Evolutionary conservation across 2,797 vertebrate genomes (phyloP).

Genomic region (Thamnophis elegans): DNA sequence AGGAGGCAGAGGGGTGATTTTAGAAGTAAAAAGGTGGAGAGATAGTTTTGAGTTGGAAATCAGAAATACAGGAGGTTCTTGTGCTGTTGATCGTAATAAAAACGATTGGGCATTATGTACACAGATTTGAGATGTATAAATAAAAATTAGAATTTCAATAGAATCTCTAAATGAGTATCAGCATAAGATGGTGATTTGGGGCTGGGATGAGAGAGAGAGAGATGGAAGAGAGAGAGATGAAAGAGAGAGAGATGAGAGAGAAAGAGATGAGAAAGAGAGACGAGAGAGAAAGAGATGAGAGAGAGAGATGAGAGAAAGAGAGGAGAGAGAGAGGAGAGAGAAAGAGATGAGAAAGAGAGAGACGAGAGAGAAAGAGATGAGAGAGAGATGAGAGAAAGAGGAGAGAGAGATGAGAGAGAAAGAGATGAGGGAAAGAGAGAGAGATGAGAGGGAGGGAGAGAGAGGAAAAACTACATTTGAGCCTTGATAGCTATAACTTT

Average conservation of each 20-base stretch:
- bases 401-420: background rate
- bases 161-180: background rate
- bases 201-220: too few relatives aligned
- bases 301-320: too few relatives aligned
- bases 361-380: background rate
- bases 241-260: too few relatives aligned
- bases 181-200: too few relatives aligned
- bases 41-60: background rate
- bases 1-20: background rate
- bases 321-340: background rate
- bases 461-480: background rate
- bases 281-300: background rate
- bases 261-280: too few relatives aligned
- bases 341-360: too few relatives aligned
- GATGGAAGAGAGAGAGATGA: background rate
- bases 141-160: background rate
- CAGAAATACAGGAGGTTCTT: background rate
- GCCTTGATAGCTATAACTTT: background rate
- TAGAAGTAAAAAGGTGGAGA: background rate
- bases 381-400: too few relatives aligned
- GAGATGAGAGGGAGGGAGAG: too few relatives aligned
- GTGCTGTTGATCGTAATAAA: background rate
- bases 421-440: too few relatives aligned
- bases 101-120: background rate
- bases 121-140: background rate